A percentile compares a stretch with the other conserved stretches of the same genome.
Evolutionary conservation across 2,113 vertebrate genomes (phyloP).

Genomic region (Puffinus mauretanicus): DNA sequence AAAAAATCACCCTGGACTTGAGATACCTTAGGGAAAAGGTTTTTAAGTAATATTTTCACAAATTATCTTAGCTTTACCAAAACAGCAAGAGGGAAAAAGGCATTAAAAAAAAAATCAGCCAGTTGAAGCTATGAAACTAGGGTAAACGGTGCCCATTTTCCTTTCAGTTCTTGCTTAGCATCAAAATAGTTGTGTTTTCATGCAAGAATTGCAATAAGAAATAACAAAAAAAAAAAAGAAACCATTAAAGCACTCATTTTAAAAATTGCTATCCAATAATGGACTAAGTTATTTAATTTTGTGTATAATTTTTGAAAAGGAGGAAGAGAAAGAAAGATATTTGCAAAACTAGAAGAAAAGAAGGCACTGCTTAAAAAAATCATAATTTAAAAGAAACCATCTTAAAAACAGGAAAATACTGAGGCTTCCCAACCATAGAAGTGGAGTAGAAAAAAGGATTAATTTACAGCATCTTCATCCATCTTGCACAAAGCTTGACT

Average conservation of each 20-base stretch:
- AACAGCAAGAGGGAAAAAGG: not conserved
- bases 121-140: not conserved
- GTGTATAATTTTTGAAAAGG: not conserved
- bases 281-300: not conserved
- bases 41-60: not conserved
- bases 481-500: not conserved
- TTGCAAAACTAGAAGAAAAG: not conserved
- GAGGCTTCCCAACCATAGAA: not conserved
- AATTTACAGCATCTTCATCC: not conserved
- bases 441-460: not conserved
- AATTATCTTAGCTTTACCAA: not conserved
- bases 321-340: not conserved
- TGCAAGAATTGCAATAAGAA: not conserved
- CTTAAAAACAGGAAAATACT: not conserved
- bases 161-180: not conserved
- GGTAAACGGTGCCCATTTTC: not conserved
- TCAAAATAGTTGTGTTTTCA: not conserved
- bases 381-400: not conserved
- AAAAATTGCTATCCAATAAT: not conserved
- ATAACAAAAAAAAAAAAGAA: not conserved
- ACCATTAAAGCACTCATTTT: not conserved
- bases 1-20: not conserved
- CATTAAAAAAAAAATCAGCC: not conserved
- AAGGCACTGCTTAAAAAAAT: not conserved
- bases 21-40: not conserved